A percentile compares a stretch with the other conserved stretches of the same genome.
Evolutionary conservation across 2,113 vertebrate genomes (phyloP).

Genomic region (Ivindomyrus marchei): DNA sequence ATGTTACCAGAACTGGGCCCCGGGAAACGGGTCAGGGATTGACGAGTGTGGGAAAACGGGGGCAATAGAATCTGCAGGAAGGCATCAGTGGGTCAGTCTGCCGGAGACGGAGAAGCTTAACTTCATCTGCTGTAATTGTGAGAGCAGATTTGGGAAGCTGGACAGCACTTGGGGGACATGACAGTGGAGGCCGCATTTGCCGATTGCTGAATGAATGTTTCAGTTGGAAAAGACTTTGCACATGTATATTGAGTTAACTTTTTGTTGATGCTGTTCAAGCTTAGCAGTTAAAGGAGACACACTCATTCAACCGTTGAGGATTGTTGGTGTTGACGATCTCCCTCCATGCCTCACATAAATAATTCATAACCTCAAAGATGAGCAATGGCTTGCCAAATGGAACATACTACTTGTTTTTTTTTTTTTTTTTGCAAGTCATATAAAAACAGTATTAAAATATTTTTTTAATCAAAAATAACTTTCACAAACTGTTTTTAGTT

Average conservation of each 20-base stretch:
- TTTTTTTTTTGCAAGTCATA: background rate
- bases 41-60: background rate
- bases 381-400: background rate
- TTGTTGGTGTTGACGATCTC: background rate
- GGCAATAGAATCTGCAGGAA: background rate
- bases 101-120: conserved; percentile 6
- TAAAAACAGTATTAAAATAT: background rate
- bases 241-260: background rate
- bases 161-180: background rate
- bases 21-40: background rate
- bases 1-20: conserved; percentile 5
- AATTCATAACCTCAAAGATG: background rate
- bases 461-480: background rate
- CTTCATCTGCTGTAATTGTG: conserved; percentile 14
- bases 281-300: background rate
- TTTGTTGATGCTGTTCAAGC: background rate
- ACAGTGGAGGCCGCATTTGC: background rate
- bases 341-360: background rate
- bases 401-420: background rate
- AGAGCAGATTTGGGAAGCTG: background rate
- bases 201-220: background rate
- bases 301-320: background rate
- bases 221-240: background rate
- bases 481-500: background rate
- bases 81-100: conserved; percentile 2